Percentiles rank a stretch among this genome's conserved stretches.
phyloP scores from a whole-genome alignment of 2,888 invertebrate genomes.

The Papilio protenor region DNA sequence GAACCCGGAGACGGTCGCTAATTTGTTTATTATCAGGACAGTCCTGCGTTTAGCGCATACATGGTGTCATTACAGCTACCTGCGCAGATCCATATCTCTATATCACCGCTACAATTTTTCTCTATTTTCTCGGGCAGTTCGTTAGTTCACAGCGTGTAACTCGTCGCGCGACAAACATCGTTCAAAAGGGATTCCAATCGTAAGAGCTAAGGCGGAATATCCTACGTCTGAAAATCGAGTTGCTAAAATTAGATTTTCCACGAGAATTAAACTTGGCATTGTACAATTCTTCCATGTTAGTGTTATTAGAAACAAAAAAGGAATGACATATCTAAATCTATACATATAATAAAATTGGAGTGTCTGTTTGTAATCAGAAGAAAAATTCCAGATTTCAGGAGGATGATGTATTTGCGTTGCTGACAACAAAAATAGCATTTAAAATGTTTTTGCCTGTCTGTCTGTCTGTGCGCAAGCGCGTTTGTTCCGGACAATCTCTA shows the following conservation, averaged over 20 bases:
- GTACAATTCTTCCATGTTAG: not conserved
- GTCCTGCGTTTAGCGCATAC: not conserved
- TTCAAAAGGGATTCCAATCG: slow-evolving; percentile 35
- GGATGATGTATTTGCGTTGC: no score
- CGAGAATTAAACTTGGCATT: not conserved
- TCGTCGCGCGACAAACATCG: slow-evolving; percentile 43
- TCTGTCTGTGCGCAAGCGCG: no score
- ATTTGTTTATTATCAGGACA: not conserved
- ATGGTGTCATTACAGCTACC: slow-evolving; percentile 28
- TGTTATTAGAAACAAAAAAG: not conserved
- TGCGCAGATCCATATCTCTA: slow-evolving; percentile 42
- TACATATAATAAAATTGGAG: no score
- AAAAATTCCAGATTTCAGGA: no score
- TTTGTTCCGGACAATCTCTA: no score
- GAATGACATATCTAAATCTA: not conserved
- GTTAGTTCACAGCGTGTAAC: slow-evolving; percentile 59
- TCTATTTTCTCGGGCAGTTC: slow-evolving; percentile 55
- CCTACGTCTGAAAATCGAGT: slow-evolving; percentile 20
- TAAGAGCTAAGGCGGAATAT: slow-evolving; percentile 18
- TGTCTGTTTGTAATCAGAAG: no score
- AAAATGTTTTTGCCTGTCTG: no score
- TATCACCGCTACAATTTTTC: slow-evolving; percentile 41
- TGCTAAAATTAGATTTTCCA: slow-evolving; percentile 17
- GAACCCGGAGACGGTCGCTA: not conserved
- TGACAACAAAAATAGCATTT: no score